phyloP scores from a whole-genome alignment of 2,113 vertebrate species.

The Carettochelys insculpta region DNA sequence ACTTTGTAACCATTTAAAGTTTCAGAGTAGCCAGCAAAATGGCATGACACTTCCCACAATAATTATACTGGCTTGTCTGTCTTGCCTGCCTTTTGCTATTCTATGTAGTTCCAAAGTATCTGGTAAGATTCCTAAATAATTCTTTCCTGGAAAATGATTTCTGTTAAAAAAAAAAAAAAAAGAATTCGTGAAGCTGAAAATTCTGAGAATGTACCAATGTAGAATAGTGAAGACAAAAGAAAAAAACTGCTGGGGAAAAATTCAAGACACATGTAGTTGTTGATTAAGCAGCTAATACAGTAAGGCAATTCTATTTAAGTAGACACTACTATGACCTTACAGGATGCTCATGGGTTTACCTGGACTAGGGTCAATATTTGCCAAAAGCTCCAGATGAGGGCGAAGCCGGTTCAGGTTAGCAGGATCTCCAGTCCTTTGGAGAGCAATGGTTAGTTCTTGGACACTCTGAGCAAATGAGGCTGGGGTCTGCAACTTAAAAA shows the following conservation, averaged over 20 bases:
- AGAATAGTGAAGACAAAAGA: background rate
- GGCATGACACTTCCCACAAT: background rate
- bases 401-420: constrained; percentile 96
- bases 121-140: background rate
- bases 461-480: constrained; percentile 99
- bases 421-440: constrained; percentile 97
- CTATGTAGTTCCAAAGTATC: background rate
- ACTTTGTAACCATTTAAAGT: background rate
- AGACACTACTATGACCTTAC: background rate
- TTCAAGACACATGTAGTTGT: background rate
- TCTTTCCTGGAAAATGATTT: background rate
- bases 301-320: background rate
- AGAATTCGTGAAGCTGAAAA: background rate
- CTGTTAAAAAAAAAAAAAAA: background rate
- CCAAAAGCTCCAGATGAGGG: constrained; percentile 94
- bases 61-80: background rate
- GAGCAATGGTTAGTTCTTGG: constrained; percentile 97
- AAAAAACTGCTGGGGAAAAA: background rate
- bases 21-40: background rate
- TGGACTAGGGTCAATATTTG: constrained; percentile 98
- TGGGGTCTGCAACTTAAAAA: constrained; percentile 94
- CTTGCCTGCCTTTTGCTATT: background rate
- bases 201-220: background rate
- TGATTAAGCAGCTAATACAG: background rate
- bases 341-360: constrained; percentile 73